Conservation (phyloP, 2,113 vertebrate species). For the Pachypanchax playfairii region DNA sequence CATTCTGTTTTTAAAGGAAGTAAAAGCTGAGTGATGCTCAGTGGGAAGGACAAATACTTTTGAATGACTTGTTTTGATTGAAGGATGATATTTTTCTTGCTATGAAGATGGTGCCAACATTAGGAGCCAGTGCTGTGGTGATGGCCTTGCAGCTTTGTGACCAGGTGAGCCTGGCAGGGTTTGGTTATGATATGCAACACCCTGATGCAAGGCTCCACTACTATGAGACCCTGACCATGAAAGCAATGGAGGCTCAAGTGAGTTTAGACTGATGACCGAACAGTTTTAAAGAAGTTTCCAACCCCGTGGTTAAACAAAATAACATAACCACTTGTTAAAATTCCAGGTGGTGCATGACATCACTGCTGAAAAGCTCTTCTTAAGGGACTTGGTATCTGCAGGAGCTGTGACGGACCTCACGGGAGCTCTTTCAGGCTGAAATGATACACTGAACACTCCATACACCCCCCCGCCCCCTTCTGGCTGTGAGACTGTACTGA, state of each 20-base stretch:
- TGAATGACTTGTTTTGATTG: not conserved
- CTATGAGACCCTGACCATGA: conserved; percentile 77
- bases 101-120: conserved; percentile 73
- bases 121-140: conserved; percentile 76
- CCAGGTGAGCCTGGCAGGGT: conserved; percentile 82
- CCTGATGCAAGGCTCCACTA: conserved; percentile 79
- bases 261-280: not conserved
- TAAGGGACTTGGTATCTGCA: conserved; percentile 75
- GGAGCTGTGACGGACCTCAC: conserved; percentile 79
- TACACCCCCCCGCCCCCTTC: conserved; percentile 21
- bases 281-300: not conserved
- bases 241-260: conserved; percentile 73
- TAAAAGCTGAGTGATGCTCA: too few relatives aligned
- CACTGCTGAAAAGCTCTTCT: conserved; percentile 76
- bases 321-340: too few relatives aligned
- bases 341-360: conserved; percentile 81
- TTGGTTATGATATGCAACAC: conserved; percentile 80
- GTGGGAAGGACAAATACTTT: too few relatives aligned
- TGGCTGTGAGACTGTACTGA: not conserved
- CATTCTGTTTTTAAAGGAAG: too few relatives aligned
- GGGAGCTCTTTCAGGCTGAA: conserved; percentile 68
- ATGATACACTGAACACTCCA: conserved; percentile 25
- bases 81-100: not conserved
- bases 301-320: too few relatives aligned
- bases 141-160: conserved; percentile 82